Conservation (phyloP, 2,113 vertebrate genomes). For the Cinclus mexicanus region DNA sequence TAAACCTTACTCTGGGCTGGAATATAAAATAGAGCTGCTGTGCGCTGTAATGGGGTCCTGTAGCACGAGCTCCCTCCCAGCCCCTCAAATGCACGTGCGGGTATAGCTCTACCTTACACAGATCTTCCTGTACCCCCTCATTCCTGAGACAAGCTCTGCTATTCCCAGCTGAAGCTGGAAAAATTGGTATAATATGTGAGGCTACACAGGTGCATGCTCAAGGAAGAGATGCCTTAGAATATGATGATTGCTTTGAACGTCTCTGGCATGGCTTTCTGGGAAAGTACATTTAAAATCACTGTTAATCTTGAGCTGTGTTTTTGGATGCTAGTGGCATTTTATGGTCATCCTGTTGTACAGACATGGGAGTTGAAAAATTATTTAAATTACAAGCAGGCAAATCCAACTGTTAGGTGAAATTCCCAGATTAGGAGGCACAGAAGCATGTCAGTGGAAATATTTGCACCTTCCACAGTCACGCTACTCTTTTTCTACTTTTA, state of each 20-base stretch:
- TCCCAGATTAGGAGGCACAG: neutral
- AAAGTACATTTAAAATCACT: neutral
- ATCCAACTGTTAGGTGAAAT: neutral
- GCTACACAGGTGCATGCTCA: neutral
- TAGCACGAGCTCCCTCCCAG: neutral
- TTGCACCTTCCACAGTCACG: neutral
- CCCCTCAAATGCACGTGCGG: fast-evolving
- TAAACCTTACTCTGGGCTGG: conserved; percentile 18
- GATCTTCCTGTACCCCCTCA: neutral
- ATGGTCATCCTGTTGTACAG: neutral
- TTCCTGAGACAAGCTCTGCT: neutral
- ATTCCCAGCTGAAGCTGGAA: neutral
- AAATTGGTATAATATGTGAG: neutral
- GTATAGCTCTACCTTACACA: neutral
- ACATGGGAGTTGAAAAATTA: neutral
- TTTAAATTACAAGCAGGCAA: neutral
- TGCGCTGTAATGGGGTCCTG: neutral
- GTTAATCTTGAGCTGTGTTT: neutral
- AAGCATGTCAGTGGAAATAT: neutral
- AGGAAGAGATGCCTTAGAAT: neutral
- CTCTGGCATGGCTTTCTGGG: neutral
- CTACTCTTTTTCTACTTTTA: neutral
- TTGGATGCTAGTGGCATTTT: neutral
- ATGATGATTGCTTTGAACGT: neutral
- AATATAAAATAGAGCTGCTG: neutral